A percentile compares a stretch with the other conserved stretches of the same genome.
Conservation (phyloP, 2,888 invertebrate genomes). For the Volucella inflata region DNA sequence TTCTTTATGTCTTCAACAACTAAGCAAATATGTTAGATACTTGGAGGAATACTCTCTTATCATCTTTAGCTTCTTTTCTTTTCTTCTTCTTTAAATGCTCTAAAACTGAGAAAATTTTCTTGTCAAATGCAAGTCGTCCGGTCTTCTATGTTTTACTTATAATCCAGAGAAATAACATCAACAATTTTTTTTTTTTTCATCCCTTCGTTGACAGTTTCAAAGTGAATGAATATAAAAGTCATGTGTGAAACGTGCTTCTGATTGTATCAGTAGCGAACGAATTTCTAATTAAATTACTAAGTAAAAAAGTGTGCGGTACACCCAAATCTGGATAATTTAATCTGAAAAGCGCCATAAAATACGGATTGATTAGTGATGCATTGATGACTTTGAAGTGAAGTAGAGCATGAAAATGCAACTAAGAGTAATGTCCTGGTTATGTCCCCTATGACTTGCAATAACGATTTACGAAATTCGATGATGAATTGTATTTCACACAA, state of each 20-base stretch:
- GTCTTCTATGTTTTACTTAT: slow-evolving; percentile 19
- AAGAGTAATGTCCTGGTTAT: slow-evolving; percentile 8
- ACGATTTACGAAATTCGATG: slow-evolving; percentile 56
- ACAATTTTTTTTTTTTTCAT: not conserved
- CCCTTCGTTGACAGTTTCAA: not conserved
- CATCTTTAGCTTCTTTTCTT: not conserved
- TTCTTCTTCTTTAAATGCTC: slow-evolving; percentile 16
- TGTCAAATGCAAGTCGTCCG: slow-evolving; percentile 59
- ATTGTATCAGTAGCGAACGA: slow-evolving; percentile 51
- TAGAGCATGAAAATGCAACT: slow-evolving; percentile 60
- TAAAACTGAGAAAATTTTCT: slow-evolving; percentile 52
- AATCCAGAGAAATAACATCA: slow-evolving; percentile 7
- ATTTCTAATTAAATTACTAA: slow-evolving; percentile 73
- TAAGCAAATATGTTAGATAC: slow-evolving; percentile 45
- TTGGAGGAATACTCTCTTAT: too few species aligned
- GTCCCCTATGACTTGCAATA: slow-evolving; percentile 21
- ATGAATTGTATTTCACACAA: slow-evolving; percentile 67
- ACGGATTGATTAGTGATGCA: slow-evolving; percentile 75
- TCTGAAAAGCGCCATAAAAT: slow-evolving; percentile 66
- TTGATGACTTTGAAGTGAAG: slow-evolving; percentile 71
- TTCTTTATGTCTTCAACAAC: slow-evolving; percentile 53
- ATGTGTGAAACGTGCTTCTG: slow-evolving; percentile 71
- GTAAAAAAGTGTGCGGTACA: slow-evolving; percentile 57
- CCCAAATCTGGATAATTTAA: slow-evolving; percentile 52
- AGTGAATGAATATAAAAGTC: slow-evolving; percentile 64